phyloP scores from a whole-genome alignment of 2,113 vertebrate genomes.

The Rafetus swinhoei region DNA sequence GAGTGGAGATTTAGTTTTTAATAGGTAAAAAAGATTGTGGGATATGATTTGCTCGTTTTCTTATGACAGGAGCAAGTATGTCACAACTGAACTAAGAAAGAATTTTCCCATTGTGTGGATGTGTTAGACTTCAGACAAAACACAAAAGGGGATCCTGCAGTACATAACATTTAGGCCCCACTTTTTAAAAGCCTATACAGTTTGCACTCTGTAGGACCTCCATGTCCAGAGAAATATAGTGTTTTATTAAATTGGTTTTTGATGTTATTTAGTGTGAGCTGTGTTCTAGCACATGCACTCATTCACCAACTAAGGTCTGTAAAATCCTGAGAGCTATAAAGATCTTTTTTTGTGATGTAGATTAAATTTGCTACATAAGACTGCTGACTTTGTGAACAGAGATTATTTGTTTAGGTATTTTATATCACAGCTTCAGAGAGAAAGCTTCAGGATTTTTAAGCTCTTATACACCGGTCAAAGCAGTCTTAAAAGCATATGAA shows the following conservation, averaged over 20 bases:
- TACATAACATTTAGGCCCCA: neutral
- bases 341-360: neutral
- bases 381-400: slow-evolving; percentile 21
- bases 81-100: neutral
- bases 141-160: neutral
- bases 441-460: neutral
- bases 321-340: neutral
- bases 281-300: neutral
- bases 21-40: neutral
- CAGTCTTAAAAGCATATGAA: neutral
- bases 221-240: neutral
- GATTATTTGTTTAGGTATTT: neutral
- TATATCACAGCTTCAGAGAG: neutral
- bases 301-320: neutral
- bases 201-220: neutral
- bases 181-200: neutral
- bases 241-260: neutral
- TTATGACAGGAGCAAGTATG: neutral
- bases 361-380: neutral
- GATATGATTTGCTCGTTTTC: neutral
- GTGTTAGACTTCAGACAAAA: neutral
- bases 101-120: neutral
- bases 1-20: neutral
- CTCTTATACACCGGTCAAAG: neutral
- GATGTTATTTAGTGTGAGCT: neutral